phyloP scores from a whole-genome alignment of 1,140 invertebrate genomes.

The Trichomalopsis sarcophagae region DNA sequence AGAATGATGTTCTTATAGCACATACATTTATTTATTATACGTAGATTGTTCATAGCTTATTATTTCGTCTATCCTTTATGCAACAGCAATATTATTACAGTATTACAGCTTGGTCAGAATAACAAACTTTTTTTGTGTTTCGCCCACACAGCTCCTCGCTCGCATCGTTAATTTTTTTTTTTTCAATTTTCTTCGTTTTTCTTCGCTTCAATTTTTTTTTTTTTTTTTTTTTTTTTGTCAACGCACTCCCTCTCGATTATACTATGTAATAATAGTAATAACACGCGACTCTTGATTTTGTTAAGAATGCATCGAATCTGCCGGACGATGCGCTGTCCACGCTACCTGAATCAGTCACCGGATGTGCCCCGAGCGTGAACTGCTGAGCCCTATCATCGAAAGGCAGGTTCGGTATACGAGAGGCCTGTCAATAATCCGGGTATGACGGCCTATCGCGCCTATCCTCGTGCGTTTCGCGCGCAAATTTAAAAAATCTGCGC shows the following conservation, averaged over 20 bases:
- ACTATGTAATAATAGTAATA: background rate
- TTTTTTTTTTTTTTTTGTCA: background rate
- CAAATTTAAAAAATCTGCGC: too few relatives aligned
- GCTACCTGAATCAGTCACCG: slow-evolving; percentile 58
- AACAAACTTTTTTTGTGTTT: slow-evolving; percentile 66
- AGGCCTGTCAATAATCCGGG: slow-evolving; percentile 69
- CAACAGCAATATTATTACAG: slow-evolving; percentile 72
- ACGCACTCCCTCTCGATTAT: background rate
- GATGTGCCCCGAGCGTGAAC: slow-evolving; percentile 62
- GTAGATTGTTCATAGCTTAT: slow-evolving; percentile 75
- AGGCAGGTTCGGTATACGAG: slow-evolving; percentile 65
- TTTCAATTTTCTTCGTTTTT: background rate
- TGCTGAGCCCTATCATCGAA: slow-evolving; percentile 69
- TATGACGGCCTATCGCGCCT: slow-evolving; percentile 66
- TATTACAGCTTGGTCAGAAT: slow-evolving; percentile 71
- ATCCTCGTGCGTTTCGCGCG: background rate
- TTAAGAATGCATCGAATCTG: slow-evolving; percentile 62
- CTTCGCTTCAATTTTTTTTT: slow-evolving; percentile 2
- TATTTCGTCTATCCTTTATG: slow-evolving; percentile 67
- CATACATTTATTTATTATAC: slow-evolving; percentile 75
- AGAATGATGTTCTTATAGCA: slow-evolving; percentile 63
- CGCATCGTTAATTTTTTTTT: slow-evolving; percentile 11
- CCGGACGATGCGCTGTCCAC: slow-evolving; percentile 62
- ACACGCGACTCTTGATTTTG: background rate
- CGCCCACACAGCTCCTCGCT: slow-evolving; percentile 1